Conservation (phyloP, 2,113 vertebrate genomes). For the Pseudonaja textilis region DNA sequence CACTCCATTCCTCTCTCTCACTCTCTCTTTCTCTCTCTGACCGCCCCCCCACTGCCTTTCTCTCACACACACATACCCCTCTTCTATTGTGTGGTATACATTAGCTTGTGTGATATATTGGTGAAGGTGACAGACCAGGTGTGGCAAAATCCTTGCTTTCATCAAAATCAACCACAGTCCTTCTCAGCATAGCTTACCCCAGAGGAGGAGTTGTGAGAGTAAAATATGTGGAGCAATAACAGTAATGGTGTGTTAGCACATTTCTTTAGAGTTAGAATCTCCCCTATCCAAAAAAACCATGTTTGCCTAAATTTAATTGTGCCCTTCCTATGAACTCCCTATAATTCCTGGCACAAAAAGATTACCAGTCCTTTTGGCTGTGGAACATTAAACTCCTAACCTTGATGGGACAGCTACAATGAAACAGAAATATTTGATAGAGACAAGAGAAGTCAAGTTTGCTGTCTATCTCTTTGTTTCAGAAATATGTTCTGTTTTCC, state of each 20-base stretch:
- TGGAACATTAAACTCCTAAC: not conserved
- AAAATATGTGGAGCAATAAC: not conserved
- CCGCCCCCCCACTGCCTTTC: no score
- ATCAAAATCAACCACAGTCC: not conserved
- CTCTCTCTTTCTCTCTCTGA: no score
- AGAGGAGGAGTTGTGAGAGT: not conserved
- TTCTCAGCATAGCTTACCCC: not conserved
- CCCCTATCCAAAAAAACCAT: not conserved
- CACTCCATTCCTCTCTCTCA: not conserved
- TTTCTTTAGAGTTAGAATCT: not conserved
- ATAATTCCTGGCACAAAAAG: not conserved
- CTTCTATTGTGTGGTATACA: not conserved
- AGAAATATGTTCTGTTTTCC: not conserved
- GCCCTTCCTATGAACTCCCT: not conserved
- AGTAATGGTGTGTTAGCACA: not conserved
- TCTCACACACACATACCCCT: no score
- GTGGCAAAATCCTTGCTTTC: not conserved
- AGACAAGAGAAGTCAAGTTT: not conserved
- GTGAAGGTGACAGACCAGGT: not conserved
- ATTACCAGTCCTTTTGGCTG: not conserved
- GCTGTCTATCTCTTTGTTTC: not conserved
- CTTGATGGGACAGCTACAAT: not conserved
- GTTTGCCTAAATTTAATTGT: not conserved
- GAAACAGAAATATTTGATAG: not conserved
- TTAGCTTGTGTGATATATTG: not conserved